Evolutionary conservation across 2,888 invertebrate species (phyloP), one percentile per base, ranked within the genome.

Genomic region (Agrotis clavis): DNA sequence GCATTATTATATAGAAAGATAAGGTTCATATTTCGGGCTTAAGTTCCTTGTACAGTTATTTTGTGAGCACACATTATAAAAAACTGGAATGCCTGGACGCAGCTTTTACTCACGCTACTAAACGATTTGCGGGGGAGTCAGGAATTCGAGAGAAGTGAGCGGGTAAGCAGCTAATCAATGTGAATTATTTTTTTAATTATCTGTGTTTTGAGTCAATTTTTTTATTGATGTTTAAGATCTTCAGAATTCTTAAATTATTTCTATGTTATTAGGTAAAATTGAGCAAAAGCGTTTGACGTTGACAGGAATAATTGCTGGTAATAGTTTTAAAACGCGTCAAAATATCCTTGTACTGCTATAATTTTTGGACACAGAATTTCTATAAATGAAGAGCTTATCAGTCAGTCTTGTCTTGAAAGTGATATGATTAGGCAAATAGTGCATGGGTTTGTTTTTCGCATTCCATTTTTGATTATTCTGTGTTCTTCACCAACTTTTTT

Each of bases 381-480:
- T 30, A 30, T 0, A 56, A 56, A 56, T n/a, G 5, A 11, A 30
- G 30, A n/a, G n/a, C 11, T 56, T 30, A 30, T 9, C 3, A 25
- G 56, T 18, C 30, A 56, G 18, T 56, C 25, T 25, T 56, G 18
- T 18, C 54, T 11, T 4, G 25, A 18, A 18, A 56, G n/a, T 11
- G 18, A n/a, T 13, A 11, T 56, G 30, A 18, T 30, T 13, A 2
- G 30, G n/a, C 56, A 56, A 1, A n/a, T 56, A 35, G 5, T 56
- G 56, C 56, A n/a, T 56, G 25, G 18, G 18, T 9, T 16, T 6
- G 11, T 56, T 30, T 13, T 67, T 45, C 16, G 45, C 25, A 50
- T 25, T 62, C 51, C 41, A 72, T 72, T 63, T 57, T 47, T 53
- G 13, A 59, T 25, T 79, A 11, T 16, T 72, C 74, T 30, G 48